phyloP scores from a whole-genome alignment of 2,113 vertebrate genomes.

The Peucedramus taeniatus region DNA sequence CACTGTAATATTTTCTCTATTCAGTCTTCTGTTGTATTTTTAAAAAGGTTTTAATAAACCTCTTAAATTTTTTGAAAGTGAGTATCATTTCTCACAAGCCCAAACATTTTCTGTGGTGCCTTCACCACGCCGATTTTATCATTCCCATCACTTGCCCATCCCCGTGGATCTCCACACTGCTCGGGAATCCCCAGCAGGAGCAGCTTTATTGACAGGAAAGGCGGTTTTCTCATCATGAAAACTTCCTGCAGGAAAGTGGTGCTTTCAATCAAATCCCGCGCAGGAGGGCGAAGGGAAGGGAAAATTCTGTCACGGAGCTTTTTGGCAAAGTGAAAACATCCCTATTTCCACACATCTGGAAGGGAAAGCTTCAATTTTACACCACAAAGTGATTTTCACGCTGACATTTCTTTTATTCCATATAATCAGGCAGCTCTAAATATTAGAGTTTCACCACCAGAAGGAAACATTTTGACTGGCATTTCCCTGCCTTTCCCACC shows the following conservation, averaged over 20 bases:
- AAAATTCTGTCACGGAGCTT: not conserved
- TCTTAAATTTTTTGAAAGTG: not conserved
- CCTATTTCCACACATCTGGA: not conserved
- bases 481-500: not conserved
- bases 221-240: not conserved
- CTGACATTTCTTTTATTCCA: not conserved
- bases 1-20: not conserved
- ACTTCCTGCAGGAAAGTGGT: not conserved
- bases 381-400: not conserved
- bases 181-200: not conserved
- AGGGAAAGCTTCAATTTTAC: constrained; percentile 2
- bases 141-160: not conserved
- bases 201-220: not conserved
- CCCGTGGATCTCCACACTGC: accelerated
- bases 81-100: not conserved
- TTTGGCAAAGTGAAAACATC: not conserved
- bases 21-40: not conserved
- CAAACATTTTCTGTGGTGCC: accelerated
- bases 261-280: not conserved
- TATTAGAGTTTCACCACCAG: not conserved
- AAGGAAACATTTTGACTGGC: not conserved
- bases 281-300: not conserved
- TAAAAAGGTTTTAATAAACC: not conserved
- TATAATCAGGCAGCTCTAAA: not conserved
- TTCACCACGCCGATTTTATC: accelerated